Evolutionary conservation across 2,797 vertebrate species (phyloP), one percentile per base, ranked within the genome.

Genomic region (Erpetoichthys calabaricus): DNA sequence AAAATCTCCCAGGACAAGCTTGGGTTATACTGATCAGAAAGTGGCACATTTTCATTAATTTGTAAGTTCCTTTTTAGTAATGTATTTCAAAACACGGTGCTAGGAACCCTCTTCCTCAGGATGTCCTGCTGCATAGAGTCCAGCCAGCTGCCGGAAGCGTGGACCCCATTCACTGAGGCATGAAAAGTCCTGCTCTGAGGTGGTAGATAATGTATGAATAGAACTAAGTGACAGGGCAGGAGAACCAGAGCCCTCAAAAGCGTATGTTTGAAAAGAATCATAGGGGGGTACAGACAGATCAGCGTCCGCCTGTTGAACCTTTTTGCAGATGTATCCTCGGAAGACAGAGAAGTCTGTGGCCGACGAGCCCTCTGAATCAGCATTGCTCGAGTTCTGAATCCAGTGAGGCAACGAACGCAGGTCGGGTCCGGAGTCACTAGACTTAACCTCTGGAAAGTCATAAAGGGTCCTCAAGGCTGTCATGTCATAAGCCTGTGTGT

Each of bases 401-500:
- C 89, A 92, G 74, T 91, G 93, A 0, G 91, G 89, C 63, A 95
- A 79, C 0, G 87, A 70, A 51, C 76, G 90, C 58, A 89, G 86
- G 67, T 93, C 90, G 0, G 87, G 86, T 0, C 84, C 86, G 10
- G 83, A 80, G 0, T 91, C 89, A 0, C 85, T 72, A 8, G 79
- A 82, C 68, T 95, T 94, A 64, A 85, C 80, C 67, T 99, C 93
- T 0, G 90, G 89, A 65, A 96, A 94, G 79, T 98, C 95, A 1
- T 97, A 99, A 64, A 98, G 93, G 76, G 89, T 98, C 51, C 96
- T 86, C 68, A 99, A 77, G 5, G 96, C 91, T 4, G 91, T 94
- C 96, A 99, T 99, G 82, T 99, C 96, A 3, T 99, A 99, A 5
- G 96, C 96, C 72, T 99, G 91, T 0, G 96, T 99, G 88, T 99